Conservation (phyloP, 2,113 vertebrate species). For the Monarcha castaneiventris region DNA sequence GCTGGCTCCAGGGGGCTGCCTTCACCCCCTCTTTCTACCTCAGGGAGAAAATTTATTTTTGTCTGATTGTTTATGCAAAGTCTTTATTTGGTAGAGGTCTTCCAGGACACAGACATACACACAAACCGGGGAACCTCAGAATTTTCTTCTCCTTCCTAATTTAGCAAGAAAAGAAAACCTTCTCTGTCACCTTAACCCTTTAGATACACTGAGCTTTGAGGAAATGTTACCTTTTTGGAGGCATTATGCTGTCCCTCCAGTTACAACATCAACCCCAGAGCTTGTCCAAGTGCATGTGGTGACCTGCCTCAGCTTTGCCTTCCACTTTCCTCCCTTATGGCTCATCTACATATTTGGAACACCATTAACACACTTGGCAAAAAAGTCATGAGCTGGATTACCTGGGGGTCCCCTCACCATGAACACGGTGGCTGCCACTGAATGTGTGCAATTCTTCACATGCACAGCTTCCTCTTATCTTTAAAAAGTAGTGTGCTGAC, state of each 20-base stretch:
- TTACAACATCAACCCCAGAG: not conserved
- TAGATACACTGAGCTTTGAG: not conserved
- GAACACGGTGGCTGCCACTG: not conserved
- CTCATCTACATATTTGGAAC: not conserved
- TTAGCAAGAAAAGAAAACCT: not conserved
- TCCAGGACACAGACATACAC: not conserved
- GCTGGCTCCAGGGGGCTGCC: not conserved
- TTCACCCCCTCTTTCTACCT: not conserved
- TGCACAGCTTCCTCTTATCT: not conserved
- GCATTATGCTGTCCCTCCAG: not conserved
- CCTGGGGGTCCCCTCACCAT: rapidly evolving
- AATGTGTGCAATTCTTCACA: not conserved
- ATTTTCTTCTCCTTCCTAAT: not conserved
- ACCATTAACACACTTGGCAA: not conserved
- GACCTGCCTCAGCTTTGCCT: not conserved
- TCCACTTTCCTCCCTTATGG: not conserved
- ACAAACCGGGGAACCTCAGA: not conserved
- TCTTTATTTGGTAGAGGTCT: conserved; percentile 6
- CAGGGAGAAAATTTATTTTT: not conserved
- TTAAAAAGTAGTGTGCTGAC: not conserved
- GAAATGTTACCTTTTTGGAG: not conserved
- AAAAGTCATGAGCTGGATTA: not conserved
- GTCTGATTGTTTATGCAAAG: not conserved
- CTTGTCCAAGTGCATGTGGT: rapidly evolving
- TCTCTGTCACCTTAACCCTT: not conserved